Percentiles rank a stretch among this genome's conserved stretches.
phyloP scores from a whole-genome alignment of 2,113 vertebrate genomes.

The Regulus satrapa region DNA sequence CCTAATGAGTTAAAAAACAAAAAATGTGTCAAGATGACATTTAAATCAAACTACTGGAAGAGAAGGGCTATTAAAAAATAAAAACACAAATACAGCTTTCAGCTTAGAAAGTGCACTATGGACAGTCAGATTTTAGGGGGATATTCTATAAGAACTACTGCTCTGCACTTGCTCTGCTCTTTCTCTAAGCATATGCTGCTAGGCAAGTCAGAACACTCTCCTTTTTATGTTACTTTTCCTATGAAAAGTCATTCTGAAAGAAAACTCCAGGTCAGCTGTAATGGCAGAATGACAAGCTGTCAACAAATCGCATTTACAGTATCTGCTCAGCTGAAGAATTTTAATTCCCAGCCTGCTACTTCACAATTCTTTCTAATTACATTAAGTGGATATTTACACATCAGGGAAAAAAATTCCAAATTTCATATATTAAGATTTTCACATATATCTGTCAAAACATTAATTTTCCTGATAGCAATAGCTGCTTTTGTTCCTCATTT shows the following conservation, averaged over 20 bases:
- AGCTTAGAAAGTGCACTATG: background rate
- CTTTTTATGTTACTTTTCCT: background rate
- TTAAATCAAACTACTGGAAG: background rate
- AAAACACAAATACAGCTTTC: background rate
- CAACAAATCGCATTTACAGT: slow-evolving; percentile 2
- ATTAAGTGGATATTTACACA: slow-evolving; percentile 23
- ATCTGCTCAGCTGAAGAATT: background rate
- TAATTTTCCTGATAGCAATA: slow-evolving; percentile 8
- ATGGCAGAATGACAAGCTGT: background rate
- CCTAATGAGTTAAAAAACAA: background rate
- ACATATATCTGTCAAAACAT: slow-evolving; percentile 16
- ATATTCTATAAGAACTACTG: background rate
- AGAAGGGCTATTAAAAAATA: background rate
- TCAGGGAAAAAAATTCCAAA: background rate
- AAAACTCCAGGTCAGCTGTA: background rate
- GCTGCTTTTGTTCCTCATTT: background rate
- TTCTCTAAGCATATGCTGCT: background rate
- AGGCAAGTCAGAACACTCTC: background rate
- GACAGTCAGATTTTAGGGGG: background rate
- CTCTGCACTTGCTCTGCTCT: background rate
- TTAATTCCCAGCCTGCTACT: background rate
- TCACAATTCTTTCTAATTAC: slow-evolving; percentile 42
- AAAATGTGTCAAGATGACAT: background rate
- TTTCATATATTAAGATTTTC: background rate
- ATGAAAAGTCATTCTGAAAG: background rate